phyloP scores from a whole-genome alignment of 1,140 invertebrate genomes.

The Aphelinus certus region DNA sequence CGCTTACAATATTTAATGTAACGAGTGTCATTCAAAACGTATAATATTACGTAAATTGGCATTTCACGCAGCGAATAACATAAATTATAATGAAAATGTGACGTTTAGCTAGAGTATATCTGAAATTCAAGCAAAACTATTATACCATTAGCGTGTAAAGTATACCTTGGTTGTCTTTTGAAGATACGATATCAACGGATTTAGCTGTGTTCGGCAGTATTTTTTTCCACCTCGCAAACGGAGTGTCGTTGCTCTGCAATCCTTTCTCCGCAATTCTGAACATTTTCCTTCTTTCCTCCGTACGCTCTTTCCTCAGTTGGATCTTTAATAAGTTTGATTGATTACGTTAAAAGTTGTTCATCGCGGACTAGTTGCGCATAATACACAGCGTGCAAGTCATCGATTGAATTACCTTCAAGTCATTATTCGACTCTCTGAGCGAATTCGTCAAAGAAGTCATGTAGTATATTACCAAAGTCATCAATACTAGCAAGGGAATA shows the following conservation, averaged over 20 bases:
- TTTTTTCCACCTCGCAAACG: constrained; percentile 77
- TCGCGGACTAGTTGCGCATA: neutral
- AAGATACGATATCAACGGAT: constrained; percentile 37
- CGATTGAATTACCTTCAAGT: constrained; percentile 38
- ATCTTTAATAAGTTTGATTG: constrained; percentile 63
- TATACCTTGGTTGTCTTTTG: constrained; percentile 8
- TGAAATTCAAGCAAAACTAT: too few species aligned
- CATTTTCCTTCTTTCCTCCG: constrained; percentile 92
- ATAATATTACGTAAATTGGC: too few species aligned
- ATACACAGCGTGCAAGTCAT: neutral
- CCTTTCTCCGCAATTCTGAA: constrained; percentile 84
- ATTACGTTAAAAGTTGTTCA: constrained; percentile 1
- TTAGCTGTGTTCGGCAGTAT: constrained; percentile 71
- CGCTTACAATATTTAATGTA: too few species aligned
- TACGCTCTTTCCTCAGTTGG: constrained; percentile 85
- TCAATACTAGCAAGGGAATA: constrained; percentile 90
- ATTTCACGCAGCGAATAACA: too few species aligned
- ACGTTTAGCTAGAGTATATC: too few species aligned
- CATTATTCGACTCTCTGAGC: constrained; percentile 87
- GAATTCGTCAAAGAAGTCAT: constrained; percentile 89
- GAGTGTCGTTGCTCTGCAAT: constrained; percentile 69
- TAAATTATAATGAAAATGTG: too few species aligned
- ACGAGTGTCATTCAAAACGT: too few species aligned
- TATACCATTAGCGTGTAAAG: too few species aligned
- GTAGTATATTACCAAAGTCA: constrained; percentile 95